Conservation (phyloP, 2,797 vertebrate genomes). For the Petrocephalus sullivani region DNA sequence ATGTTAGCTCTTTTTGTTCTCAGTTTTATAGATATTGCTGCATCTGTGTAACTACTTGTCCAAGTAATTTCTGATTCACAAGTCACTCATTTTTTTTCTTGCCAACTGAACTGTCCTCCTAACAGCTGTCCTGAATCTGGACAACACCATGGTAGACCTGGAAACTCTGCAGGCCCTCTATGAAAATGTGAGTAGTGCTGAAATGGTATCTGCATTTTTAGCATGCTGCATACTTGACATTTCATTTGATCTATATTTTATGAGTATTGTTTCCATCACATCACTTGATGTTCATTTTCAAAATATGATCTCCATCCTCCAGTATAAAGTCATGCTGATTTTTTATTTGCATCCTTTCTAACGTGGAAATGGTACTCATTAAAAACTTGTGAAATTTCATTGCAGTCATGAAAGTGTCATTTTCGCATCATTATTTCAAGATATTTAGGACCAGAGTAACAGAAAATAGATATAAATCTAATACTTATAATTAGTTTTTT, state of each 20-base stretch:
- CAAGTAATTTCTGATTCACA: neutral
- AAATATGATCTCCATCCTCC: neutral
- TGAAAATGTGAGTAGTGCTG: slow-evolving; percentile 90
- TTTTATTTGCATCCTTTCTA: neutral
- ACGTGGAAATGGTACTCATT: neutral
- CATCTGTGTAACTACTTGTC: neutral
- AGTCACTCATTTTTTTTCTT: neutral
- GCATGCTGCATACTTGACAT: neutral
- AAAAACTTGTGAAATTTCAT: neutral
- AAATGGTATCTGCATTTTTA: neutral
- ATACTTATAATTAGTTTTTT: neutral
- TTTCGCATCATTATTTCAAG: neutral
- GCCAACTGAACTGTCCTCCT: neutral
- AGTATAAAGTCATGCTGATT: neutral
- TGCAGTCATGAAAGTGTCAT: slow-evolving; percentile 1
- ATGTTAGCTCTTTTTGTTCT: neutral
- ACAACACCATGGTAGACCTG: slow-evolving; percentile 90
- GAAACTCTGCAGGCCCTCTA: slow-evolving; percentile 95
- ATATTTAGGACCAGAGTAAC: neutral
- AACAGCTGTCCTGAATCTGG: slow-evolving; percentile 88
- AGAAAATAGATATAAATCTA: neutral
- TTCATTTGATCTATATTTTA: neutral
- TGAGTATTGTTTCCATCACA: neutral
- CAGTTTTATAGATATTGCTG: neutral
- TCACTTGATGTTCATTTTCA: neutral